Evolutionary conservation across 2,888 invertebrate genomes (phyloP), one percentile per base, ranked within the genome.

Genomic region (Ichneumoninae sp.): DNA sequence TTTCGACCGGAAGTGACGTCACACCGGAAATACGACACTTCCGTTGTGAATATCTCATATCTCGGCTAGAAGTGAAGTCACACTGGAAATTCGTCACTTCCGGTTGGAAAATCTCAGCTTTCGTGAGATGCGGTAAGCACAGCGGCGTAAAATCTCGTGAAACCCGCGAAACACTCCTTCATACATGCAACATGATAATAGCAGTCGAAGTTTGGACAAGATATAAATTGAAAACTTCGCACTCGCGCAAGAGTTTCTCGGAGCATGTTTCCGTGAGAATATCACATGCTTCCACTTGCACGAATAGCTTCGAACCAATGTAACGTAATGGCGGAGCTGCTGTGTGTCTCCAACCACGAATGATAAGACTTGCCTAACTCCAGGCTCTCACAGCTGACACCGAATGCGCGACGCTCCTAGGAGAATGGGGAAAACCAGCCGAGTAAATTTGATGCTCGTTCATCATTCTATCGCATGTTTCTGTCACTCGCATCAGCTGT

Each of bases 401-500:
- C 60, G 5, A 60, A 60, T 60, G 22, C 60, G 22, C 60, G 60
- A 60, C 60, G 22, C 22, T 60, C 30, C 33, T 33, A 16, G 54
- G 19, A 7, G 44, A 71, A 73, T 52, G 66, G 44, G 44, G 60
- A 70, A 79, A 71, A 68, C 63, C 71, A 79, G 52, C 40, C 57
- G 26, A 44, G 30, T 50, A 60, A 68, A 75, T 75, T 75, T 44
- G 57, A 81, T 44, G 26, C 60, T 60, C 26, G 60, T 30, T 30
- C 60, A 60, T 60, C 60, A 30, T 40, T 65, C 19, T 13, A 65
- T 65, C 60, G 60, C 13, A 26, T 30, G 16, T 30, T 60, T 26
- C 60, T 30, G 26, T 30, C 30, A 4, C 13, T 60, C 30, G 30
- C 13, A 60, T 22, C 60, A 30, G 16, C 30, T 30, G 22, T 30